phyloP scores from a whole-genome alignment of 2,113 vertebrate genomes.

The Bothrops jararaca region DNA sequence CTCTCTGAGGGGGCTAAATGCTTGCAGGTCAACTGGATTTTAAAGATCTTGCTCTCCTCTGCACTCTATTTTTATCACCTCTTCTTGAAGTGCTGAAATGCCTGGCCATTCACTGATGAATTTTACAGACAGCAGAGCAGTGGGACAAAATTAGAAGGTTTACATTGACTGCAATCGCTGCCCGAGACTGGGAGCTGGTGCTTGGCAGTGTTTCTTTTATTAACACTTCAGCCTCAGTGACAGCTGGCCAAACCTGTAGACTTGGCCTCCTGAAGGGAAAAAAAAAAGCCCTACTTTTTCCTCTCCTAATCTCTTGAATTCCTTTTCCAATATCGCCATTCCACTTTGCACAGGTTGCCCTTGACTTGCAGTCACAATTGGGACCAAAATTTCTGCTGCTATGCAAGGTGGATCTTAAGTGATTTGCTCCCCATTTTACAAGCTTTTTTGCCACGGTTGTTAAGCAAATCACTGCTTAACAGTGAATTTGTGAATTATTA shows the following conservation, averaged over 20 bases:
- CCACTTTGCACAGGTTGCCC: not conserved
- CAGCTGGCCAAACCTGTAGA: not conserved
- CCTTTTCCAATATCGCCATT: not conserved
- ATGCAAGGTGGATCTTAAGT: not conserved
- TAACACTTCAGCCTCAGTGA: slow-evolving; percentile 32
- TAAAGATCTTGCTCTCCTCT: not conserved
- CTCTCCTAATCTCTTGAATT: not conserved
- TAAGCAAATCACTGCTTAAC: not conserved
- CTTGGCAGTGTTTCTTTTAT: slow-evolving; percentile 21
- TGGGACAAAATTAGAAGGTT: slow-evolving; percentile 4
- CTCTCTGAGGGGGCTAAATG: no score
- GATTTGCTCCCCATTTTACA: not conserved
- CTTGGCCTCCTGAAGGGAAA: not conserved
- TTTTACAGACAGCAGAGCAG: not conserved
- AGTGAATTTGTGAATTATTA: no score
- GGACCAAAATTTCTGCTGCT: no score
- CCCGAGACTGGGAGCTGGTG: not conserved
- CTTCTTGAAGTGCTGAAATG: not conserved
- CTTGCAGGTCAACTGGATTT: not conserved
- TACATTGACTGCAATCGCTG: not conserved
- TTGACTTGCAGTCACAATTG: not conserved
- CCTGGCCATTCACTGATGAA: not conserved
- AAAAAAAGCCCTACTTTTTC: not conserved
- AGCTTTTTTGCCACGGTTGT: not conserved
- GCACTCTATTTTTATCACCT: not conserved